Conservation (phyloP, 2,113 vertebrate species). For the Dasypus novemcinctus region DNA sequence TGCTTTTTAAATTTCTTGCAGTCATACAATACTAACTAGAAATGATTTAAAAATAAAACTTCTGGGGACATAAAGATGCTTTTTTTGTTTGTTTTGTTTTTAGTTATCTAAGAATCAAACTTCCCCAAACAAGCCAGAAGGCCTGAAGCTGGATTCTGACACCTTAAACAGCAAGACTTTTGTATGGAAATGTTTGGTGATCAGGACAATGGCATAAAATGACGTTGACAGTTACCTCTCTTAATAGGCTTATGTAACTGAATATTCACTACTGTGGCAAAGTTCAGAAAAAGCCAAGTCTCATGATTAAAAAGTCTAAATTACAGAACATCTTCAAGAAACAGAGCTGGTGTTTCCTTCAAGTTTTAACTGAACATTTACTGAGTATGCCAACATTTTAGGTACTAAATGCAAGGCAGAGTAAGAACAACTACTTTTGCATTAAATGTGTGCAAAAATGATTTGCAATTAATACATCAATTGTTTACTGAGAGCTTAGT, state of each 20-base stretch:
- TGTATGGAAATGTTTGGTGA: neutral
- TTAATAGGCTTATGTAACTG: neutral
- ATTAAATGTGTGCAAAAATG: neutral
- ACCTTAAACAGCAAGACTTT: neutral
- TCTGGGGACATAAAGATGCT: neutral
- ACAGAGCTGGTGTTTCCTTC: neutral
- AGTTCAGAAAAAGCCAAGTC: neutral
- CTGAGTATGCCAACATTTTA: neutral
- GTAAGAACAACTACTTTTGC: neutral
- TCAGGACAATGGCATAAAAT: neutral
- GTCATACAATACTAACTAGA: constrained; percentile 29
- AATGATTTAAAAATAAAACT: constrained; percentile 31
- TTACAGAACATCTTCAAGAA: neutral
- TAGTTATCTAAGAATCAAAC: neutral
- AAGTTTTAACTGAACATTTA: neutral
- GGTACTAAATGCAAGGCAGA: neutral
- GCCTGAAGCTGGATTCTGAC: neutral
- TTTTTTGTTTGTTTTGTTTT: neutral
- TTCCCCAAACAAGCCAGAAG: neutral
- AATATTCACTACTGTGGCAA: neutral
- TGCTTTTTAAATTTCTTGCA: neutral
- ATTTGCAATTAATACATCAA: neutral
- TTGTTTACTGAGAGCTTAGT: neutral
- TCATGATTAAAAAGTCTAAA: neutral
- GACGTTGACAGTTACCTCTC: neutral